Base-by-base conservation (phyloP, 2,113 vertebrate genomes). In the Albula glossodonta region DNA sequence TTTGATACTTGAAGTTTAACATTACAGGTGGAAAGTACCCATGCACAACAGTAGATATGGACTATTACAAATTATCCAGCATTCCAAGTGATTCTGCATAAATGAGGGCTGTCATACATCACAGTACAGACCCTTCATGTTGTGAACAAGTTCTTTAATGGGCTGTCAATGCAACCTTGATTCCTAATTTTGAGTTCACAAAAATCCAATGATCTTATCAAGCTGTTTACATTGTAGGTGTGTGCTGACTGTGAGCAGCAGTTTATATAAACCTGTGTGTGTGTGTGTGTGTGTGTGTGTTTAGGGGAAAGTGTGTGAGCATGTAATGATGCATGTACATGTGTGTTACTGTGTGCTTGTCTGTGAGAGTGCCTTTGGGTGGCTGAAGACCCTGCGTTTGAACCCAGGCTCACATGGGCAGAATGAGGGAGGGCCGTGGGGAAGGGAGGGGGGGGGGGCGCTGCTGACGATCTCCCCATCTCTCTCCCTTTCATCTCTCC, bases 401-500 rank as follows among this genome's bases (percentile, higher is more conserved):
- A 84, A 87, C 86, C 77, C 82, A 63, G 22, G 22, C 77, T 84
- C 86, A 84, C 86, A 87, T 84, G 82, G 82, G 60, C 80, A 86
- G 82, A 80, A n/a, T 7, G 78, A 66, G 49, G 77, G 19, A 83
- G 31, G 51, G 78, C 17, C 4, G 51, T 91, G 53, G 82, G 74
- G 82, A 10, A 60, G 57, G 52, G 70, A 25, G 22, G 2, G 85
- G 13, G 50, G 22, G 41, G 15, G 78, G 4, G 51, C 19, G 51
- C 10, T 25, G 80, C 22, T 63, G 82, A 79, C 66, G 82, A 87
- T 79, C 92, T 84, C 90, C 94, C 91, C 93, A 87, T 92, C 89
- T 91, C 91, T 85, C 41, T 51, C 66, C 88, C 87, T 84, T 92
- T 94, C 94, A 94, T 88, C 94, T 93, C 88, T 93, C 25, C 60